Evolutionary conservation across 2,113 vertebrate species (phyloP).

Genomic region (Hydrochoerus hydrochaeris): DNA sequence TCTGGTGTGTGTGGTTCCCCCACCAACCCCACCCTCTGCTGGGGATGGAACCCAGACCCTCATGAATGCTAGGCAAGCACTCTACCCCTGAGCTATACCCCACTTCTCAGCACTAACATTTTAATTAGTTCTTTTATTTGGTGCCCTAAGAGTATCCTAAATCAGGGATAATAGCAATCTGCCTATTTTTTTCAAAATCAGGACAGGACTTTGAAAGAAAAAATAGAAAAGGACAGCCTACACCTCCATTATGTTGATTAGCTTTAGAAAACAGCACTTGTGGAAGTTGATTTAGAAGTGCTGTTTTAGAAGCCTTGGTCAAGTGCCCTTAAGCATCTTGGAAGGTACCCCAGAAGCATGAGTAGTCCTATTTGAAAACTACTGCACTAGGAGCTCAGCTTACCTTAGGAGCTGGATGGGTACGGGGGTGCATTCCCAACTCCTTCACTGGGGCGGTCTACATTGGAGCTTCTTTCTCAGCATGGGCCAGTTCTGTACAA

Average conservation of each 20-base stretch:
- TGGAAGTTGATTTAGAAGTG: not conserved
- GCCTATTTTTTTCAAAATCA: slow-evolving; percentile 32
- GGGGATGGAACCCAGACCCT: not conserved
- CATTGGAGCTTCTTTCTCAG: not conserved
- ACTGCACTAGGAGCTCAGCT: not conserved
- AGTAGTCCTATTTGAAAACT: not conserved
- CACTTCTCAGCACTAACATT: not conserved
- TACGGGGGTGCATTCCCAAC: not conserved
- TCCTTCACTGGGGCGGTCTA: not conserved
- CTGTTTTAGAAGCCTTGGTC: not conserved
- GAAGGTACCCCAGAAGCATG: not conserved
- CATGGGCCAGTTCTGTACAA: not conserved
- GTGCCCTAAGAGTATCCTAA: not conserved
- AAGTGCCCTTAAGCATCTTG: not conserved
- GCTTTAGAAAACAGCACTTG: slow-evolving; percentile 16
- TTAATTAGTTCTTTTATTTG: slow-evolving; percentile 20
- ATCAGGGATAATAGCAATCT: not conserved
- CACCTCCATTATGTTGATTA: not conserved
- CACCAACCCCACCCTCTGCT: not conserved
- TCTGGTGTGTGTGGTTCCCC: not conserved
- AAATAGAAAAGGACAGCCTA: not conserved
- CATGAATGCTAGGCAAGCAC: not conserved
- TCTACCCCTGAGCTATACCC: not conserved
- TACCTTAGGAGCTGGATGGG: not conserved
- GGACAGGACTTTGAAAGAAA: not conserved